A percentile compares a stretch with the other conserved stretches of the same genome.
phyloP scores from a whole-genome alignment of 1,140 invertebrate genomes.

The Epicauta chinensis region DNA sequence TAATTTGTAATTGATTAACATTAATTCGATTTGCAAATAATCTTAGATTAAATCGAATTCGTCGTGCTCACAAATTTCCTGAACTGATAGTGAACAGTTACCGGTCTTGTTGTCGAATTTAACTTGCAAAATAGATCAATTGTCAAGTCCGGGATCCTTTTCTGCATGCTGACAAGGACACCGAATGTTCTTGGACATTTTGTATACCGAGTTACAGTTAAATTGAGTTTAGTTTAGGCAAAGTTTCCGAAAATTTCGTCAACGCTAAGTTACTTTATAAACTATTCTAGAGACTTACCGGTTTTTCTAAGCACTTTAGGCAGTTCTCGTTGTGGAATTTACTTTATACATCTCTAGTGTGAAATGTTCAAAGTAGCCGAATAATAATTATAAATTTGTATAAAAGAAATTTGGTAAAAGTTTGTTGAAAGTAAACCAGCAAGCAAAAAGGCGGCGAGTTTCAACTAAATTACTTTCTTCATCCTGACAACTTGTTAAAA shows the following conservation, averaged over 20 bases:
- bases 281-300: conserved; percentile 11
- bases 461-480: neutral
- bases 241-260: conserved; percentile 22
- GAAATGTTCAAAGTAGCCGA: conserved; percentile 1
- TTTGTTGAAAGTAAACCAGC: neutral
- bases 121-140: conserved; percentile 29
- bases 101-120: conserved; percentile 15
- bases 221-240: conserved; percentile 21
- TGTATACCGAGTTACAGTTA: conserved; percentile 24
- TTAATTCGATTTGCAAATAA: too few relatives aligned
- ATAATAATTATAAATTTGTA: neutral
- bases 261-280: conserved; percentile 17
- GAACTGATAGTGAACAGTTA: too few relatives aligned
- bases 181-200: conserved; percentile 14
- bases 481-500: conserved; percentile 3
- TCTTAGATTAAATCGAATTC: too few relatives aligned
- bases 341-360: neutral
- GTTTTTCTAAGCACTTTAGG: neutral
- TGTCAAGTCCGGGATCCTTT: conserved; percentile 16
- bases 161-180: too few relatives aligned
- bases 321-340: neutral
- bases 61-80: too few relatives aligned
- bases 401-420: neutral
- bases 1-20: too few relatives aligned
- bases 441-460: neutral